A percentile compares a stretch with the other conserved stretches of the same genome.
Conservation (phyloP, 2,888 invertebrate genomes). For the Hirtodrosophila duncani region DNA sequence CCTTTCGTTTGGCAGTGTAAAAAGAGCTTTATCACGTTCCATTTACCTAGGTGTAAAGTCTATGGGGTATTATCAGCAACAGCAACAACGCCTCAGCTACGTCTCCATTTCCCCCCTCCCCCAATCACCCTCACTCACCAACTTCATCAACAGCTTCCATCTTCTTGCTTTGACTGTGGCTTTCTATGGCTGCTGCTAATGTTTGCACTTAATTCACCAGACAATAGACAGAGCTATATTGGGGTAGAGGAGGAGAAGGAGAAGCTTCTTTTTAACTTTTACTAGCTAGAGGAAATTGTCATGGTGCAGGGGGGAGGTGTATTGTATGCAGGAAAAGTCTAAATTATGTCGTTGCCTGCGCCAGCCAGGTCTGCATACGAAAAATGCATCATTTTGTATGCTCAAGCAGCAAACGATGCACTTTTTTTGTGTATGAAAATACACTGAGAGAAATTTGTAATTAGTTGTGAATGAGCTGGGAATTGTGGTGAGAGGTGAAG, state of each 20-base stretch:
- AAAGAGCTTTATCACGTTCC: constrained; percentile 71
- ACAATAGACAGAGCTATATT: constrained; percentile 55
- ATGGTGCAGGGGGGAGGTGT: background rate
- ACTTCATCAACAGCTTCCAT: constrained; percentile 11
- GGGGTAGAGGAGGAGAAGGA: constrained; percentile 14
- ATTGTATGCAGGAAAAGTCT: constrained; percentile 50
- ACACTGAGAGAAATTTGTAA: constrained; percentile 29
- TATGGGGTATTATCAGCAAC: constrained; percentile 55
- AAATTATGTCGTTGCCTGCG: constrained; percentile 71
- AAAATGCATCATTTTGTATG: constrained; percentile 68
- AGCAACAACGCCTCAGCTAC: constrained; percentile 22
- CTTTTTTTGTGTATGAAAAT: constrained; percentile 52
- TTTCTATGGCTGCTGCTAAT: constrained; percentile 52
- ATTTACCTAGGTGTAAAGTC: constrained; percentile 62
- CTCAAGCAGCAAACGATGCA: constrained; percentile 53
- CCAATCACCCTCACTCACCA: constrained; percentile 8
- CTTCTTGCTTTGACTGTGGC: constrained; percentile 32
- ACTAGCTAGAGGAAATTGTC: constrained; percentile 19
- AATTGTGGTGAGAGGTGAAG: no score
- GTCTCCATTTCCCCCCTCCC: constrained; percentile 14
- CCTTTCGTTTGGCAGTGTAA: no score
- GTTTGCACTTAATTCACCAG: constrained; percentile 73
- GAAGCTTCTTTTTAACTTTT: constrained; percentile 47
- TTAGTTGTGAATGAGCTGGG: background rate
- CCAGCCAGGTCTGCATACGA: constrained; percentile 42